A percentile compares a stretch with the other conserved stretches of the same genome.
These are phyloP conservation scores for Rhogogaster chlorosoma DNA, from an alignment of 2,888 invertebrate species.

Conservation along the genomic window DNA sequence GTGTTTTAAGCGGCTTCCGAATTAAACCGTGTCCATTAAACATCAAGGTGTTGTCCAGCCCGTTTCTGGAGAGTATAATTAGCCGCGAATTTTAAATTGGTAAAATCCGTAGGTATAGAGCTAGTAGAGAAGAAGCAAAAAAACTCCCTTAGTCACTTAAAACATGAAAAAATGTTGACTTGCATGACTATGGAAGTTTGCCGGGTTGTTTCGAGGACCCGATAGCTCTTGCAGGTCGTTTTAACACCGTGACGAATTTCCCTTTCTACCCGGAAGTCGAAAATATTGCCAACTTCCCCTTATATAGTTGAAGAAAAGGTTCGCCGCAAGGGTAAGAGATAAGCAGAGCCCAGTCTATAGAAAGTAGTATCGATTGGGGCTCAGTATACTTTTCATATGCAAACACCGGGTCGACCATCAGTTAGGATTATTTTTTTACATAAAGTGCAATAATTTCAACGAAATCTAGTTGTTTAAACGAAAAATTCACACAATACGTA, in stretches of 20 bases:
- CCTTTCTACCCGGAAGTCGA: conserved; percentile 68
- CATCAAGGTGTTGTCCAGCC: background rate
- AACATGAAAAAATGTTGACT: background rate
- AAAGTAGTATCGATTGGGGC: conserved; percentile 76
- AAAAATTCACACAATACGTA: background rate
- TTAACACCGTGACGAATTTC: conserved; percentile 47
- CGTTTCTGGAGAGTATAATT: background rate
- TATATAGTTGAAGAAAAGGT: conserved; percentile 46
- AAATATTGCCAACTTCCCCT: conserved; percentile 66
- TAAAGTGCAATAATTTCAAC: conserved; percentile 12
- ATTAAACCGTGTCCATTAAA: conserved; percentile 23
- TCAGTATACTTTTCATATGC: conserved; percentile 75
- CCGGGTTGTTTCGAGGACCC: background rate
- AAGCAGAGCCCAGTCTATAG: conserved; percentile 72
- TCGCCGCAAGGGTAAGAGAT: conserved; percentile 66
- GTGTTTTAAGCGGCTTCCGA: conserved; percentile 21
- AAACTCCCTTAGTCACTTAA: conserved; percentile 1
- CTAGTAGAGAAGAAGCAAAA: background rate
- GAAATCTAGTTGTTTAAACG: conserved; percentile 31
- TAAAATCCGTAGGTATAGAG: background rate
- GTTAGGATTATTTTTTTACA: conserved; percentile 73
- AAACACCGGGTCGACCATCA: conserved; percentile 75
- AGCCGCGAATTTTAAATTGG: conserved; percentile 14
- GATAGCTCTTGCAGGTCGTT: background rate
- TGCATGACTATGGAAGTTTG: background rate